phyloP scores from a whole-genome alignment of 2,797 vertebrate genomes.

The Sebastes trivittatus region DNA sequence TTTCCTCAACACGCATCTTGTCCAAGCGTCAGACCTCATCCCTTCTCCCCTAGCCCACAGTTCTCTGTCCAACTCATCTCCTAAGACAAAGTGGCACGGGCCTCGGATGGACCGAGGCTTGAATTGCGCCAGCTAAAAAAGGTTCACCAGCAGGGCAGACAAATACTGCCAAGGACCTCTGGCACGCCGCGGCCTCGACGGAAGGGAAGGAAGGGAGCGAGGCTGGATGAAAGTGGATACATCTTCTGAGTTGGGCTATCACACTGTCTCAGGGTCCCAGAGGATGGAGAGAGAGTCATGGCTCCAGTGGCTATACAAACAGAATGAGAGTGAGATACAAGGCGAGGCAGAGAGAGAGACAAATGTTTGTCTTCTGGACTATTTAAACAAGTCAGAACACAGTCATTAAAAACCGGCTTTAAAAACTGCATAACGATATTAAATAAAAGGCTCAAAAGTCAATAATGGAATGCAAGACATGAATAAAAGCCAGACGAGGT shows the following conservation, averaged over 20 bases:
- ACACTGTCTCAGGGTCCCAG: constrained; percentile 31
- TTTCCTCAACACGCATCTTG: constrained; percentile 50
- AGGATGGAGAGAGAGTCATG: constrained; percentile 12
- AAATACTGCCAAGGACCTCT: constrained; percentile 52
- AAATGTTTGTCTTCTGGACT: neutral
- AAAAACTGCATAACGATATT: neutral
- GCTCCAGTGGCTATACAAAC: constrained; percentile 21
- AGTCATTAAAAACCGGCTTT: neutral
- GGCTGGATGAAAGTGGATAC: constrained; percentile 28
- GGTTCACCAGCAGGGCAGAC: constrained; percentile 60
- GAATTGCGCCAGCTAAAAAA: constrained; percentile 42
- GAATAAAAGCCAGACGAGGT: neutral
- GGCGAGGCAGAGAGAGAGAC: neutral
- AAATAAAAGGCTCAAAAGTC: neutral
- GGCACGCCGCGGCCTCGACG: constrained; percentile 21
- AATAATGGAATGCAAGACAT: neutral
- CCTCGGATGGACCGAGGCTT: constrained; percentile 39
- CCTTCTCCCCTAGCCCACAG: constrained; percentile 37
- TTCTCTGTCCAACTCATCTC: constrained; percentile 57
- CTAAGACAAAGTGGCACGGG: constrained; percentile 37
- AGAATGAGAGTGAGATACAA: neutral
- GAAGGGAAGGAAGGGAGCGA: constrained; percentile 2
- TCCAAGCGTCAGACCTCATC: constrained; percentile 54
- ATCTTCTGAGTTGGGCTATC: constrained; percentile 38
- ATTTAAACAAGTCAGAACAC: neutral